Evolutionary conservation across 2,113 vertebrate species (phyloP), one percentile per base, ranked within the genome.

Genomic region (Chiloscyllium plagiosum): DNA sequence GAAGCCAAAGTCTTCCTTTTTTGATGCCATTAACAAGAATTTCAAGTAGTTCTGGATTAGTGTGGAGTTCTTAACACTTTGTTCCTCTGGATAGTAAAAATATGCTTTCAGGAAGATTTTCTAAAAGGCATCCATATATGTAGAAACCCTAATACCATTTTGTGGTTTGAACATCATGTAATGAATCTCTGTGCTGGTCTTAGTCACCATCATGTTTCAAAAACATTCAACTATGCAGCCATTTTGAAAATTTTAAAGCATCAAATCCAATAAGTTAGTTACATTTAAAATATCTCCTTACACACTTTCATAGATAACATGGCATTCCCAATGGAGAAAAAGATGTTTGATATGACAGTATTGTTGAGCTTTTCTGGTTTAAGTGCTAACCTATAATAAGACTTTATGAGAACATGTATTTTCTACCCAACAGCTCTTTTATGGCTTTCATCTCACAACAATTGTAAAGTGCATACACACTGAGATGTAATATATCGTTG

Each of bases 401-500:
- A 94, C 22, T 65, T 66, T 94, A 68, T 66, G 56, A 94, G 42
- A 94, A 66, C 93, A 66, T 33, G 20, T 22, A 94, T 70, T 66
- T 94, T 47, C 37, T 66, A 37, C 93, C n/a, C 6, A 94, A 42
- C 33, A 94, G 42, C 37, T 94, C 33, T 94, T 66, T 66, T 24
- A 24, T 66, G 12, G 93, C 33, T 94, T 94, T 66, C 61, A 70
- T 68, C 61, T 94, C 93, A 94, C 65, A 6, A 70, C 65, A 94
- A 68, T 94, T 68, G 42, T 66, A 94, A 61, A 68, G 8, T 1
- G 50, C 8, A 17, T 56, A 37, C 61, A 42, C 61, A 61, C 93
- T 66, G 33, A 26, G 61, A 66, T 17, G 93, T 94, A 94, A 94
- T 94, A 68, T 94, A 66, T 22, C n/a, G 56, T 66, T 94, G n/a